A percentile compares a stretch with the other conserved stretches of the same genome.
phyloP scores from a whole-genome alignment of 2,797 vertebrate genomes.

The Orientallactaga sibirica region DNA sequence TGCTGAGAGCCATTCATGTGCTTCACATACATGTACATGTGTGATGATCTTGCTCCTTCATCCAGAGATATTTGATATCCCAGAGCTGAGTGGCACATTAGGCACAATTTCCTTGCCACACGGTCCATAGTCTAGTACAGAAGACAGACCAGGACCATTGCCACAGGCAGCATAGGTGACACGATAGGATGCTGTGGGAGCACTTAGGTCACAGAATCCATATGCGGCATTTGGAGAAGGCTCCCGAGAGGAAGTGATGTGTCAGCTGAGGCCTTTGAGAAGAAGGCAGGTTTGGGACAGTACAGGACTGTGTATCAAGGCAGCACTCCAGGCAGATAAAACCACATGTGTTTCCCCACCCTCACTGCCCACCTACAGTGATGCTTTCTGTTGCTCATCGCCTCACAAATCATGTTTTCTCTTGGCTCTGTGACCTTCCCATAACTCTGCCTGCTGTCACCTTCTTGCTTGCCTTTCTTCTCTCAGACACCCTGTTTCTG shows the following conservation, averaged over 20 bases:
- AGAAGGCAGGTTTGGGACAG: neutral
- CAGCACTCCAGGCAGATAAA: neutral
- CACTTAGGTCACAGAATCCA: neutral
- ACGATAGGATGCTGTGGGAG: neutral
- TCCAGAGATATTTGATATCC: neutral
- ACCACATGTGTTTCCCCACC: fast-evolving
- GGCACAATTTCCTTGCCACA: neutral
- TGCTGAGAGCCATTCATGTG: too few species aligned
- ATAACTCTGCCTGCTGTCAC: too few species aligned
- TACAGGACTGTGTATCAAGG: neutral
- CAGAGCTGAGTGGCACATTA: neutral
- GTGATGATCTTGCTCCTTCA: neutral
- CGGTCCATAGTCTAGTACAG: too few species aligned
- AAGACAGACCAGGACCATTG: neutral
- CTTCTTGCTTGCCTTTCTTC: neutral
- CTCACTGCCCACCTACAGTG: too few species aligned
- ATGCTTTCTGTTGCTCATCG: too few species aligned
- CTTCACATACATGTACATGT: too few species aligned
- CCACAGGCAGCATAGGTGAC: neutral
- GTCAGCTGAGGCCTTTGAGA: neutral
- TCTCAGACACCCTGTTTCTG: neutral
- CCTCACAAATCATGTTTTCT: neutral
- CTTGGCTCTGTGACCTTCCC: neutral
- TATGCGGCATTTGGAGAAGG: neutral
- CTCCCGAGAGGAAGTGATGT: neutral